These are phyloP conservation scores for Pyrocoelia pectoralis DNA, from an alignment of 2,888 invertebrate genomes.

Conservation along the genomic window DNA sequence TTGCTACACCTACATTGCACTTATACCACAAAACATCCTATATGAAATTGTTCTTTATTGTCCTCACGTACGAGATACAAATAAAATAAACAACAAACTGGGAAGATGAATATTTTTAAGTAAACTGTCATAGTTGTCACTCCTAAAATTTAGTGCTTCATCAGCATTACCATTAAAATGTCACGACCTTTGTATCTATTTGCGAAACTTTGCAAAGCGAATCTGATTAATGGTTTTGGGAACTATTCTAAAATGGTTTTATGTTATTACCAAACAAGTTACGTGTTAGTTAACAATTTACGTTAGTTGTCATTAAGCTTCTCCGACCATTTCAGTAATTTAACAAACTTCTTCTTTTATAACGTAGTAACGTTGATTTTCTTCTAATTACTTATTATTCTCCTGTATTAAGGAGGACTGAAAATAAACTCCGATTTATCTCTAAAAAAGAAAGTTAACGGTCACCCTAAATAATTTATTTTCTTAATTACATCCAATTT, in stretches of 20 bases:
- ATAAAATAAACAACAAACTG: not conserved
- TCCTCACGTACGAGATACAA: too few species aligned
- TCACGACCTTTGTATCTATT: not conserved
- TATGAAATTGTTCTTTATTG: not conserved
- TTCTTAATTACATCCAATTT: too few species aligned
- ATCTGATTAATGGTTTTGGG: slow-evolving; percentile 3
- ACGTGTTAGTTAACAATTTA: not conserved
- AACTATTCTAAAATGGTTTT: not conserved
- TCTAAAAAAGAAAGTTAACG: too few species aligned
- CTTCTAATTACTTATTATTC: not conserved
- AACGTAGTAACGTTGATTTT: not conserved
- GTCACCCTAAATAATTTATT: too few species aligned
- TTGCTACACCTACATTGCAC: slow-evolving; percentile 23
- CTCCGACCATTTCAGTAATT: not conserved
- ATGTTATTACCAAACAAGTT: slow-evolving; percentile 2
- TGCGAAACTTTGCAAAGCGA: slow-evolving; percentile 3
- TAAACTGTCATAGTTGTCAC: not conserved
- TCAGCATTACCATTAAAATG: not conserved
- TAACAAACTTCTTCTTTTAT: not conserved
- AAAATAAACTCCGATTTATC: too few species aligned
- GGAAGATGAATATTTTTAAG: not conserved
- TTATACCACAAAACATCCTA: not conserved
- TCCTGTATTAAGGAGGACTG: too few species aligned
- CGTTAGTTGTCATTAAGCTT: not conserved
- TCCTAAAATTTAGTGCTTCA: not conserved